Evolutionary conservation across 2,113 vertebrate genomes (phyloP), one percentile per base, ranked within the genome.

Genomic region (Siniperca chuatsi): DNA sequence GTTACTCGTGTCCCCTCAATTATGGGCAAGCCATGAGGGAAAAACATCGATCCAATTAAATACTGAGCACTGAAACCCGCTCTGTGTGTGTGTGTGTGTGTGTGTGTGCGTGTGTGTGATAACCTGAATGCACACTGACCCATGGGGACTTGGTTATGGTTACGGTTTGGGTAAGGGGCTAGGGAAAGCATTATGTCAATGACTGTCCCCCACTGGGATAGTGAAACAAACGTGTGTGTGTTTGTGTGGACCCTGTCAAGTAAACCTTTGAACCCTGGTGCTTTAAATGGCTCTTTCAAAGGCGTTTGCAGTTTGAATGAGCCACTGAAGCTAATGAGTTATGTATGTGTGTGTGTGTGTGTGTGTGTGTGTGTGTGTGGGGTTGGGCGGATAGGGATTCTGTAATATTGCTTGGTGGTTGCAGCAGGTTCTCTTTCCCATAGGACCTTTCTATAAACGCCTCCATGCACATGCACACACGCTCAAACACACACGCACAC

Each of bases 1-100:
- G 87, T 92, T 90, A 74, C 80, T 86, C 79, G 80, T 81, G 81
- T 93, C 91, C 72, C 75, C 67, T 79, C 89, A 89, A 85, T 92
- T 93, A 92, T 91, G 73, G 61, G 79, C 79, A 35, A 81, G 70
- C 84, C 86, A 82, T 72, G 91, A 83, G 78, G 83, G 82, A 55
- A 75, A 72, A 92, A 79, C 92, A 90, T 92, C 69, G 90, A 93
- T 94, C 90, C 87, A 94, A 94, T 93, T 92, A 94, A 90, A 89
- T 57, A 50, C 54, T 60, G 81, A 15, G 83, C 85, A 71, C 35
- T 75, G 82, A 90, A 81, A 79, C 68, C 71, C 37, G n/a, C 78
- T 73, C 54, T 73, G 81, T 55, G 79, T 82, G 57, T 67, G 58
- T 37, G 70, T 55, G 70, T 74, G 69, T 80, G 52, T 67, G 68